Conservation (phyloP, 2,888 invertebrate genomes). For the Latrodectus hesperus region DNA sequence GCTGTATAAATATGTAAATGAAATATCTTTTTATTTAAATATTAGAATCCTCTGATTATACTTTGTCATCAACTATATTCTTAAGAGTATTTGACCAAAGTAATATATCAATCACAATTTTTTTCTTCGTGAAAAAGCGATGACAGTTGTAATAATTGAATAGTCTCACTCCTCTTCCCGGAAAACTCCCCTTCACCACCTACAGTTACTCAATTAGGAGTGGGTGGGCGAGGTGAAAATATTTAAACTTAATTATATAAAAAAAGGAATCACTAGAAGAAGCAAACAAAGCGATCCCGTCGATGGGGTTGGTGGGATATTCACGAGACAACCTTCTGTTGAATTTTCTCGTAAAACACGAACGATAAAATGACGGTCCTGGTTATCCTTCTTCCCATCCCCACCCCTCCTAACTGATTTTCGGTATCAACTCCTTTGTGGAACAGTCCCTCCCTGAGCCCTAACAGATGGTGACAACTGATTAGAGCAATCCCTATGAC, state of each 20-base stretch:
- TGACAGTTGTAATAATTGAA: too few relatives aligned
- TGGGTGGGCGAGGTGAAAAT: slow-evolving; percentile 16
- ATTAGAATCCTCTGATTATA: too few relatives aligned
- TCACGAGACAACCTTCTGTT: slow-evolving; percentile 60
- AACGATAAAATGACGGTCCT: slow-evolving; percentile 44
- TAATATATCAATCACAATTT: too few relatives aligned
- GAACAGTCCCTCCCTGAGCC: slow-evolving; percentile 31
- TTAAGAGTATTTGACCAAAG: too few relatives aligned
- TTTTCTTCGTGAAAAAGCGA: too few relatives aligned
- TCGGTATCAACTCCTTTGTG: slow-evolving; percentile 18
- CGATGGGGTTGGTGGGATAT: slow-evolving; percentile 21
- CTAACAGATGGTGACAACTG: slow-evolving; percentile 68
- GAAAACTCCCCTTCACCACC: too few relatives aligned
- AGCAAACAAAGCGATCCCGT: slow-evolving; percentile 44
- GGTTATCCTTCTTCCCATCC: too few relatives aligned
- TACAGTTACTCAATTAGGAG: too few relatives aligned
- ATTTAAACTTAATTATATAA: slow-evolving; percentile 60
- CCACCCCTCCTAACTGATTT: not conserved
- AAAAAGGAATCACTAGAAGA: slow-evolving; percentile 17
- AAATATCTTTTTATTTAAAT: too few relatives aligned
- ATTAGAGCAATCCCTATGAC: slow-evolving; percentile 64
- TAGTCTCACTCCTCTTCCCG: too few relatives aligned
- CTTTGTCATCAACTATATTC: too few relatives aligned
- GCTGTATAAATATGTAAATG: too few relatives aligned
- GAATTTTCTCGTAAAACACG: slow-evolving; percentile 53